phyloP scores from a whole-genome alignment of 2,888 invertebrate species.

The Drosophila picticornis region DNA sequence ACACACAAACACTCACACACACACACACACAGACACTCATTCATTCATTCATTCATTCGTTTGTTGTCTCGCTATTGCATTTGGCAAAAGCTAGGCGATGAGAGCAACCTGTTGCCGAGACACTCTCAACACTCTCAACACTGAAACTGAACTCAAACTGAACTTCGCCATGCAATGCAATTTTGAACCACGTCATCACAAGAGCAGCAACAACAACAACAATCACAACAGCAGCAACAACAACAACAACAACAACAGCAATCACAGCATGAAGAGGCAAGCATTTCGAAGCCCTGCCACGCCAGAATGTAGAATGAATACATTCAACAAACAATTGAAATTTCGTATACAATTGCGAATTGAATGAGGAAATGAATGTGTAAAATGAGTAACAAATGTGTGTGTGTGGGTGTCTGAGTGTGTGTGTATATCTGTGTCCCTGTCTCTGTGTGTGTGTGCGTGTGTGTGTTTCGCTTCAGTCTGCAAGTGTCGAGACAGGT shows the following conservation, averaged over 20 bases:
- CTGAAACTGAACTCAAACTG: conserved; percentile 69
- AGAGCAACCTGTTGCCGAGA: conserved; percentile 66
- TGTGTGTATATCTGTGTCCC: conserved; percentile 21
- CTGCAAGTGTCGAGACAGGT: conserved; percentile 69
- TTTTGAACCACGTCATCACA: conserved; percentile 80
- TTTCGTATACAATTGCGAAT: conserved; percentile 82
- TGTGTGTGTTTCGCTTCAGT: conserved; percentile 36
- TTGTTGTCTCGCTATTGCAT: conserved; percentile 71
- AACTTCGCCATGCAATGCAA: conserved; percentile 77
- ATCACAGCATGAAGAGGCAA: conserved; percentile 17
- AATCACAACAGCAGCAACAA: conserved; percentile 29
- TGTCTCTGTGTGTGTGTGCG: conserved; percentile 13
- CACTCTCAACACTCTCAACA: conserved; percentile 52
- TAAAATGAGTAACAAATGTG: conserved; percentile 79
- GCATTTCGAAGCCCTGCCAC: conserved; percentile 34
- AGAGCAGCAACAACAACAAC: conserved; percentile 24
- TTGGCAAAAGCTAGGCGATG: conserved; percentile 73
- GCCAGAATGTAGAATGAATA: conserved; percentile 68
- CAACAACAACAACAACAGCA: conserved; percentile 16
- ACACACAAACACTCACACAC: conserved; percentile 13
- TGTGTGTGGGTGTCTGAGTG: conserved; percentile 10
- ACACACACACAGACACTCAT: conserved; percentile 35
- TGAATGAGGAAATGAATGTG: conserved; percentile 82
- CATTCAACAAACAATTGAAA: conserved; percentile 80
- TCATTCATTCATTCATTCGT: conserved; percentile 54